Conservation (phyloP, 2,113 vertebrate genomes). For the Seriola quinqueradiata region DNA sequence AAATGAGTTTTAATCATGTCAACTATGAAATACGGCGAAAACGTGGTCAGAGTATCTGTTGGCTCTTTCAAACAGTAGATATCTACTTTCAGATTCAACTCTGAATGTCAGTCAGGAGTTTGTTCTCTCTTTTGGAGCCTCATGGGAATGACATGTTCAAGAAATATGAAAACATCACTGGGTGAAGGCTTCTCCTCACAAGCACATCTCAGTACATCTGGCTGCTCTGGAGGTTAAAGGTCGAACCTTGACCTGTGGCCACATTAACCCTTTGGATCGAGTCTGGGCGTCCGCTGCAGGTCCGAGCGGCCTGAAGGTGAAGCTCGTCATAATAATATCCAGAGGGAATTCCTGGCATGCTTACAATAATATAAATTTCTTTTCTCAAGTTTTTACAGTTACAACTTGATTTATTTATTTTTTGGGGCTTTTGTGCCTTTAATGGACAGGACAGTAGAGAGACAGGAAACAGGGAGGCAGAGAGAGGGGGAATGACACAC, state of each 20-base stretch:
- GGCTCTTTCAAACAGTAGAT: neutral
- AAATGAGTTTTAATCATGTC: neutral
- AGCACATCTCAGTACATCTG: neutral
- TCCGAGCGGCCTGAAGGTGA: neutral
- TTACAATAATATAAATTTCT: neutral
- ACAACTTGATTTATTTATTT: conserved; percentile 13
- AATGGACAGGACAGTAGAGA: too few species aligned
- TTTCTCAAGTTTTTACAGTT: neutral
- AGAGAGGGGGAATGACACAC: too few species aligned
- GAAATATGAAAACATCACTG: neutral
- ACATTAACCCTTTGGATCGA: neutral
- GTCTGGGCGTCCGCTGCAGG: neutral
- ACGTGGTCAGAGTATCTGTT: too few species aligned
- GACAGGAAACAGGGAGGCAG: too few species aligned
- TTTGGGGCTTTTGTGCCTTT: too few species aligned
- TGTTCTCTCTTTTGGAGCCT: neutral
- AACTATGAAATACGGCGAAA: neutral
- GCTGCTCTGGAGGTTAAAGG: conserved; percentile 1
- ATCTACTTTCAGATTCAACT: conserved; percentile 12
- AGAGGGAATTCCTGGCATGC: neutral
- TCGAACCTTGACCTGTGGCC: neutral
- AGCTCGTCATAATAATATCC: neutral
- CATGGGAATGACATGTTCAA: conserved; percentile 1
- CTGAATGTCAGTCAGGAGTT: conserved; percentile 32
- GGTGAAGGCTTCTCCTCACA: neutral